Base-by-base conservation (phyloP, 2,888 invertebrate species). In the Pedicia rivosa region DNA sequence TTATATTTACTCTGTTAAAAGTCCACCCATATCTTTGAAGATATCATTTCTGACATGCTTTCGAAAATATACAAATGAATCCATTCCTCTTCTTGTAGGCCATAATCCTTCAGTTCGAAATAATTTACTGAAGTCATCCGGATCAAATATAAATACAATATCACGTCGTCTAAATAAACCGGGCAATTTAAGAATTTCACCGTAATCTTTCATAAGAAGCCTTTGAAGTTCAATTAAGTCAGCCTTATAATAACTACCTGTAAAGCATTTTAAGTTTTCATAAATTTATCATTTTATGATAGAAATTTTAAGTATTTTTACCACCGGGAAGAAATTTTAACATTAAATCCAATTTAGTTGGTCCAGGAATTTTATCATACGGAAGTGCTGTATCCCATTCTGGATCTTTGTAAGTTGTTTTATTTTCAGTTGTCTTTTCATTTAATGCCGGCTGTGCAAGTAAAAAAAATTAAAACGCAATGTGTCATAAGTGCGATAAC, bases 321-420 rank as follows among this genome's bases (percentile, higher is more conserved):
- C 59, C 57, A 2, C 54, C 54, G 0, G 58, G 55, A 12, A 57
- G 28, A 36, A 48, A 44, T 2, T 45, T 45, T 7, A 33, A 31
- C 1, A 48, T 13, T 0, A 52, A n/a, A 1, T 34, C 20, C 0
- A 51, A 22, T 20, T 12, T n/a, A 14, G 41, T 40, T 4, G 43
- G 35, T 1, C 40, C 39, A 0, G 57, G 57, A 6, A 57, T 45
- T 6, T 53, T 44, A 5, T 46, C 19, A 25, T 40, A 55, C 1
- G 54, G 47, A 2, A 48, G 46, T 1, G 55, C 55, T 27, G 43
- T 39, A 17, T 48, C 31, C 57, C 54, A 55, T 26, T 52, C 51
- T 4, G 42, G 43, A 14, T 53, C 42, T 9, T 36, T 6, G 20
- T 37, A 35, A 3, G 41, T 5, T n/a, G 37, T 38, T 6, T 2